A percentile compares a stretch with the other conserved stretches of the same genome.
Conservation (phyloP, 2,113 vertebrate genomes). For the Antennarius striatus region DNA sequence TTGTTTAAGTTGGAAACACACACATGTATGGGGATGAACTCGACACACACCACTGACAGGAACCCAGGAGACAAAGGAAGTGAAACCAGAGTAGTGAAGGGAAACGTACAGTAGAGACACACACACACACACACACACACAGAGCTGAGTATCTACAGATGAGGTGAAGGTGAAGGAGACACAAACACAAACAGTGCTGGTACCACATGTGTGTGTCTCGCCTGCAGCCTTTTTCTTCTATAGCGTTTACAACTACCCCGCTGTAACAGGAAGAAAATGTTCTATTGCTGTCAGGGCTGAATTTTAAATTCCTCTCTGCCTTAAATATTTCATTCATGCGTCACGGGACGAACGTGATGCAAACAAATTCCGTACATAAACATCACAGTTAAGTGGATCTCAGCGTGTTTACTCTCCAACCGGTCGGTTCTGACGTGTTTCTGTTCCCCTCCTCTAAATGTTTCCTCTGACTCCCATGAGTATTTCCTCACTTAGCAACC, state of each 20-base stretch:
- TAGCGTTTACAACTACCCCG: background rate
- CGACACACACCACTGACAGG: constrained; percentile 43
- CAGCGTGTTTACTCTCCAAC: constrained; percentile 9
- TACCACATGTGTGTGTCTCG: too few species aligned
- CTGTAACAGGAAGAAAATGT: background rate
- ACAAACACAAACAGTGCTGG: background rate
- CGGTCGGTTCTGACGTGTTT: constrained; percentile 7
- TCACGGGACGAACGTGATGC: too few species aligned
- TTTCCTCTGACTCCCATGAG: constrained; percentile 35
- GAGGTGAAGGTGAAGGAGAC: background rate
- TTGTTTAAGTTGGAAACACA: background rate
- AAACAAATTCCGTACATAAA: background rate
- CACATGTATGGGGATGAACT: background rate
- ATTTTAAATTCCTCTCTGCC: background rate
- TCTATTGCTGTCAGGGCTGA: background rate
- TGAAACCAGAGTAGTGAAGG: constrained; percentile 62
- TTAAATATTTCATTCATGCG: background rate
- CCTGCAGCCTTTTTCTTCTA: background rate
- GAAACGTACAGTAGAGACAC: constrained; percentile 10
- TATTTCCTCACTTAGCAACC: constrained; percentile 26
- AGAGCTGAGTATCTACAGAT: background rate
- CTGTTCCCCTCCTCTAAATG: constrained; percentile 21
- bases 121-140: constrained; percentile 7
- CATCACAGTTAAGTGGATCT: constrained; percentile 2
- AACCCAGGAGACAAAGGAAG: constrained; percentile 73